phyloP scores from a whole-genome alignment of 2,113 vertebrate species.

The human (Homo sapiens) region GRCh38 chr4:109578001-109578500 shows the following conservation, averaged over 20 bases:
- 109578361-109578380: not conserved
- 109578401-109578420: not conserved
- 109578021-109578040: conserved; percentile 7
- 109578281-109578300: not conserved
- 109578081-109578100: not conserved
- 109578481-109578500: not conserved
- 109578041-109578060: not conserved
- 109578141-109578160: not conserved
- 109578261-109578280: not conserved
- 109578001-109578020: not conserved
- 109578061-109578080: not conserved
- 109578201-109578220: not conserved
- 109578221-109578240: not conserved
- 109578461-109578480: not conserved
- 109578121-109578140: not conserved
- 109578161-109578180: not conserved
- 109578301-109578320: not conserved
- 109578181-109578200: too few relatives aligned
- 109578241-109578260: not conserved
- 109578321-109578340: not conserved
- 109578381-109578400: not conserved
- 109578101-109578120: not conserved
- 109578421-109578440: not conserved
- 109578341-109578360: not conserved
- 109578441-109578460: not conserved